A percentile compares a stretch with the other conserved stretches of the same genome.
phyloP scores from a whole-genome alignment of 2,113 vertebrate genomes.

The Ifrita kowaldi region DNA sequence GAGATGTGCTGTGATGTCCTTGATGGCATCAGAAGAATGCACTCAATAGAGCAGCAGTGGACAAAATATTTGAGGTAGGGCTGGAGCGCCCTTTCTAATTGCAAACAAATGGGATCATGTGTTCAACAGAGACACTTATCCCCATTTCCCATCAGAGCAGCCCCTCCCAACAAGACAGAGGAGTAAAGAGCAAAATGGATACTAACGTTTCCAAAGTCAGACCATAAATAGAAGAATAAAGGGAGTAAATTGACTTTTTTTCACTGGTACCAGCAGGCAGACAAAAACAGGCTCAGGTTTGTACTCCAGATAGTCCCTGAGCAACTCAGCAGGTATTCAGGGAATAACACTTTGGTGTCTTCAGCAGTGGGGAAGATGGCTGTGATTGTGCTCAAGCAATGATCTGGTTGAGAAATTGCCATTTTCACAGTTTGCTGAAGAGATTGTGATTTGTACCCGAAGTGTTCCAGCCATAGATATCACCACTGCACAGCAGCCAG shows the following conservation, averaged over 20 bases:
- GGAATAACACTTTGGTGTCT: background rate
- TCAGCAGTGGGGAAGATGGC: background rate
- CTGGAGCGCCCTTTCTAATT: background rate
- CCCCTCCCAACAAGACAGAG: background rate
- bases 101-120: background rate
- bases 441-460: background rate
- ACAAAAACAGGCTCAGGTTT: background rate
- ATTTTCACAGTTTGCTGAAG: background rate
- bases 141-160: background rate
- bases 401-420: background rate
- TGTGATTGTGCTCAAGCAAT: background rate
- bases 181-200: background rate
- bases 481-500: background rate
- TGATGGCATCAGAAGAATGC: background rate
- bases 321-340: background rate
- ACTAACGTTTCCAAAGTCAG: background rate
- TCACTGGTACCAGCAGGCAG: background rate
- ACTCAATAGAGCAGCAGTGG: background rate
- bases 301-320: background rate
- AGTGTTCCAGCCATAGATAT: background rate
- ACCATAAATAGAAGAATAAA: background rate
- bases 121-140: background rate
- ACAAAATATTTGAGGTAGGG: background rate
- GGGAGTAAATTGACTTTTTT: background rate
- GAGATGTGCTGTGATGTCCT: background rate